These are phyloP conservation scores for Syncerus caffer DNA, from an alignment of 2,797 vertebrate genomes.

Conservation along the genomic window DNA sequence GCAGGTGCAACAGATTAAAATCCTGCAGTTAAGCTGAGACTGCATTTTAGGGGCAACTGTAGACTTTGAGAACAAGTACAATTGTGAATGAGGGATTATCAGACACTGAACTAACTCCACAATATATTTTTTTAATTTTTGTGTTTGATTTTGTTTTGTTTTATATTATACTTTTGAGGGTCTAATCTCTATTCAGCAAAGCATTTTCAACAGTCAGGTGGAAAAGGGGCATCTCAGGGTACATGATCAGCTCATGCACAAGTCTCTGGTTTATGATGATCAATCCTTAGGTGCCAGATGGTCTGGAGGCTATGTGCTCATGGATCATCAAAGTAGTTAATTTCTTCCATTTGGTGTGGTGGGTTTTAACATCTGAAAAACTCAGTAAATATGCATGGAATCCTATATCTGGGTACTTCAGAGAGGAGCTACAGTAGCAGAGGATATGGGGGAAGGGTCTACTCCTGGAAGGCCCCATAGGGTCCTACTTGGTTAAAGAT, in stretches of 20 bases:
- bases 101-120: neutral
- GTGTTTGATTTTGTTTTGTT: neutral
- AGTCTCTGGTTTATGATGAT: neutral
- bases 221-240: neutral
- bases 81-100: neutral
- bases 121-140: neutral
- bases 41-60: neutral
- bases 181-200: neutral
- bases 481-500: neutral
- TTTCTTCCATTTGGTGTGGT: neutral
- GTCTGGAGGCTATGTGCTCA: accelerated
- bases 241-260: neutral
- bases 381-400: neutral
- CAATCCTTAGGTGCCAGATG: neutral
- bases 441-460: neutral
- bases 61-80: neutral
- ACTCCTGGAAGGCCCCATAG: neutral
- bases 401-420: neutral
- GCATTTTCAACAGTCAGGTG: neutral
- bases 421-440: neutral
- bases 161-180: neutral
- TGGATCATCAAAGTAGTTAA: neutral
- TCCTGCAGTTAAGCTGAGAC: neutral
- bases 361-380: neutral
- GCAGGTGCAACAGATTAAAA: neutral